Evolutionary conservation across 2,113 vertebrate species (phyloP), one percentile per base, ranked within the genome.

Genomic region (Paralichthys olivaceus): DNA sequence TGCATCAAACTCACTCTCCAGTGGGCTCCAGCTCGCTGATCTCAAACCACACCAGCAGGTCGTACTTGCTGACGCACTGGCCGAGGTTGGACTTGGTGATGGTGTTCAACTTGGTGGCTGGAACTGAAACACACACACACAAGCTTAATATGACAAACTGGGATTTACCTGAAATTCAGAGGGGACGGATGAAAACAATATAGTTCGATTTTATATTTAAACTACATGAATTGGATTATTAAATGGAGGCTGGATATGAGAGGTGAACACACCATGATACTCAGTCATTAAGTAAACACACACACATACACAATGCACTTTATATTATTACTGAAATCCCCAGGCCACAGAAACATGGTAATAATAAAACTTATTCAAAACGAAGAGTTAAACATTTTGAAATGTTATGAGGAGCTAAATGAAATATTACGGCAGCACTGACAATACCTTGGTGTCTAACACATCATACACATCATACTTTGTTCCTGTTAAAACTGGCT

Each of bases 11-110:
- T 98, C 93, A 99, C 98, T 99, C 98, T 93, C 98, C 98, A 0
- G 98, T 99, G 22, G 98, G 97, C 91, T 99, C 98, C 93, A 99
- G 90, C 72, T 99, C 98, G 17, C 97, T 99, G 94, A 99, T 99
- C 94, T 99, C 98, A 91, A 99, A 98, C 98, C 98, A 99, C 51
- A 98, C 96, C 47, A 99, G 95, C 60, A 99, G 96, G 81, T 99
- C 98, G 0, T 99, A 99, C 80, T 99, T 99, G 96, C 96, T 98
- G 93, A 98, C 94, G 20, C 97, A 98, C 88, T 99, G 98, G 72
- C 98, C 97, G 86, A 98, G 89, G 93, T 94, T 98, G 66, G 96
- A 95, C 90, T 99, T 98, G 91, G 94, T 97, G 94, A 99, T 90
- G n/a, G 97, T 96, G 80, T 99, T 99, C 78, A 99, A 88, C 81